A percentile compares a stretch with the other conserved stretches of the same genome.
phyloP scores from a whole-genome alignment of 1,140 invertebrate genomes.

The Trichonephila clavata region DNA sequence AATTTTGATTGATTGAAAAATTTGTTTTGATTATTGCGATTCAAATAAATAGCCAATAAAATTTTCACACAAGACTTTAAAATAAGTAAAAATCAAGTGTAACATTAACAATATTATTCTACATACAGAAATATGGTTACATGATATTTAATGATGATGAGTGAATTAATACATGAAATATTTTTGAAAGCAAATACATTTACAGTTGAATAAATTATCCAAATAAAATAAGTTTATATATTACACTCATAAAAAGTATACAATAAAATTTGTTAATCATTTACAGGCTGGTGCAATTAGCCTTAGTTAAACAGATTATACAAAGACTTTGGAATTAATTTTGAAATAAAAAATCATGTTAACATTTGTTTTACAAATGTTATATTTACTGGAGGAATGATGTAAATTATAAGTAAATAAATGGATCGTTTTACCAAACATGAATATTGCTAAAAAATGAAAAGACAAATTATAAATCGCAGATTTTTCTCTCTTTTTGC shows the following conservation, averaged over 20 bases:
- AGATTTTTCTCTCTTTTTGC: not conserved
- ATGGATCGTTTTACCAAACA: not conserved
- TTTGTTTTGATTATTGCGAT: not conserved
- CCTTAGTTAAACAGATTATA: not conserved
- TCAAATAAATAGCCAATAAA: not conserved
- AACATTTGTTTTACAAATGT: not conserved
- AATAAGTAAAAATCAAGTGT: not conserved
- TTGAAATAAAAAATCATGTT: not conserved
- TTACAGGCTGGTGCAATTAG: not conserved
- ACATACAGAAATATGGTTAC: not conserved
- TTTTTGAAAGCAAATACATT: slow-evolving; percentile 11
- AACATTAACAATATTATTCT: not conserved
- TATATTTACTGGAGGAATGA: not conserved
- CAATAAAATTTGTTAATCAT: not conserved
- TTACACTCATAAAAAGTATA: slow-evolving; percentile 22
- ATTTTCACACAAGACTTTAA: not conserved
- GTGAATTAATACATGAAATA: slow-evolving; percentile 4
- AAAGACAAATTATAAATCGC: not conserved
- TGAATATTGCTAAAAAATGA: not conserved
- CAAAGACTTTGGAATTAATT: not conserved
- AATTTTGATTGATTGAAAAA: not conserved
- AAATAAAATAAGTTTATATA: slow-evolving; percentile 28
- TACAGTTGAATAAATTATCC: slow-evolving; percentile 40
- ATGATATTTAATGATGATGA: not conserved
- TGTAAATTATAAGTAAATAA: not conserved